Evolutionary conservation across 2,888 invertebrate species (phyloP).

Genomic region (Plebejus argus): DNA sequence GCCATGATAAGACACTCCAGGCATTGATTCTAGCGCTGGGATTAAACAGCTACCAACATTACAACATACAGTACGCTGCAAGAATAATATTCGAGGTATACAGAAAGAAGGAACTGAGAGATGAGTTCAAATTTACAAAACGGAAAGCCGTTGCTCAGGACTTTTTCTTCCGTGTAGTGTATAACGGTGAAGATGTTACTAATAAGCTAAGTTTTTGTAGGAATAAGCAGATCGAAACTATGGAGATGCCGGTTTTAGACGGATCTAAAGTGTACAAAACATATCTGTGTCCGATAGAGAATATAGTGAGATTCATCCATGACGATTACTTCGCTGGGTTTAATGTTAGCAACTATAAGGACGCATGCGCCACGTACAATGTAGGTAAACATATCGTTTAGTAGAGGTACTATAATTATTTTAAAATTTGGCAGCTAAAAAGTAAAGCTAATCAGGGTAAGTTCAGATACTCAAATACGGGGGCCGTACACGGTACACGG

Average conservation of each 20-base stretch:
- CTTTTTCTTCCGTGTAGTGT: constrained; percentile 90
- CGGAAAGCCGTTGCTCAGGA: constrained; percentile 82
- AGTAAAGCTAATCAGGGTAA: neutral
- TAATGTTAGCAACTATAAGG: constrained; percentile 94
- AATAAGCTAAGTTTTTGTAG: constrained; percentile 90
- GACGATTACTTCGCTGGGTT: constrained; percentile 91
- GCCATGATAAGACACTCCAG: constrained; percentile 95
- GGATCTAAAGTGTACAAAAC: constrained; percentile 66
- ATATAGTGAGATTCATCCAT: constrained; percentile 92
- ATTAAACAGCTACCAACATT: constrained; percentile 81
- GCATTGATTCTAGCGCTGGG: constrained; percentile 91
- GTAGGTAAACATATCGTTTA: constrained; percentile 39
- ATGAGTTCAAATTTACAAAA: constrained; percentile 78
- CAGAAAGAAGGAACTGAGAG: constrained; percentile 78
- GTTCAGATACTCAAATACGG: too few species aligned
- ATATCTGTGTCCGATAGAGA: constrained; percentile 91
- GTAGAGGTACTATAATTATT: neutral
- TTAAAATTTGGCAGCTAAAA: neutral
- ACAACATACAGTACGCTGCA: constrained; percentile 92
- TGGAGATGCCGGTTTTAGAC: constrained; percentile 66
- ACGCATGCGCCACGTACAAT: constrained; percentile 84
- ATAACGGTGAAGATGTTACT: constrained; percentile 94
- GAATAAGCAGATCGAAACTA: constrained; percentile 75
- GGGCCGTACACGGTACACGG: too few species aligned
- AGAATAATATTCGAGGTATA: constrained; percentile 94